Conservation (phyloP, 2,113 vertebrate genomes). For the Corynorhinus townsendii region DNA sequence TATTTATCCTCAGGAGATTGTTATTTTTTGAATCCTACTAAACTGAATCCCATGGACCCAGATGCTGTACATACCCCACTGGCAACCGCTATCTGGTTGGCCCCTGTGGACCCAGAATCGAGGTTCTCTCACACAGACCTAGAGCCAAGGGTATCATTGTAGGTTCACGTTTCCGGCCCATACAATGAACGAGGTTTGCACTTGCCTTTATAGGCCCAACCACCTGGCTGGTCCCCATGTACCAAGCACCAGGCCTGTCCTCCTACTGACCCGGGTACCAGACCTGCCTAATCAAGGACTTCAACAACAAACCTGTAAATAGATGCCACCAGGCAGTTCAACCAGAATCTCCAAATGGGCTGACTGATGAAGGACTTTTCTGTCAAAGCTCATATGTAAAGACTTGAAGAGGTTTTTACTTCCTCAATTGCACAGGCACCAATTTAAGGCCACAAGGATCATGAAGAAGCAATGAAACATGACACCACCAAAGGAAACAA, state of each 20-base stretch:
- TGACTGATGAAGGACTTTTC: not conserved
- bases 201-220: not conserved
- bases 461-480: not conserved
- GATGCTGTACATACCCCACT: not conserved
- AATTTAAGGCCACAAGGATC: not conserved
- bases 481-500: not conserved
- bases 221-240: not conserved
- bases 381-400: not conserved
- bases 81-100: not conserved
- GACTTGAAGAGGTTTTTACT: not conserved
- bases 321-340: not conserved
- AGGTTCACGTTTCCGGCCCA: not conserved
- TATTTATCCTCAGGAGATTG: no score
- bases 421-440: not conserved
- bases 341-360: not conserved
- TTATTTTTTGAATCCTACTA: not conserved
- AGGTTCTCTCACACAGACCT: not conserved
- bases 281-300: not conserved
- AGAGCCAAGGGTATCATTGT: not conserved
- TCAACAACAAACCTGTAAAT: not conserved
- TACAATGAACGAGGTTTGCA: not conserved
- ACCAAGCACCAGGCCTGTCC: not conserved
- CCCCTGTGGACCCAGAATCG: not conserved
- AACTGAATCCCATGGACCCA: not conserved
- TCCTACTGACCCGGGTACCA: not conserved